Conservation (phyloP, 2,113 vertebrate genomes). For the Procavia capensis region DNA sequence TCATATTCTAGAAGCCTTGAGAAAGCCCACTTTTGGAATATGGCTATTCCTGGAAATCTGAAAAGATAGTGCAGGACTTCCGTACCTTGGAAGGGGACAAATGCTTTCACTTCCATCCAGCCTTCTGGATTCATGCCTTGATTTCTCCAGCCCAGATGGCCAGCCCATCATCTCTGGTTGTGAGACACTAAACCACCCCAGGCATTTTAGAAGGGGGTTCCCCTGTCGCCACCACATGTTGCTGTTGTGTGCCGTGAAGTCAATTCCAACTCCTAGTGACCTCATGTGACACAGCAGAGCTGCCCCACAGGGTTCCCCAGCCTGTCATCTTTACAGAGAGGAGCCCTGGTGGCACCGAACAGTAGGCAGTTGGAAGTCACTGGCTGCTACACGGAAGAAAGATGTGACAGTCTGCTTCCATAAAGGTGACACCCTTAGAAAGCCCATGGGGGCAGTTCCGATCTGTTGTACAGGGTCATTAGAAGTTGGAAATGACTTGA, state of each 20-base stretch:
- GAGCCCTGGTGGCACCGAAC: neutral
- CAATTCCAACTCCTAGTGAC: neutral
- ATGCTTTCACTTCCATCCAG: neutral
- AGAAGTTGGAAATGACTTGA: neutral
- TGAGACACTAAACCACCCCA: neutral
- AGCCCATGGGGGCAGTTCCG: too few relatives aligned
- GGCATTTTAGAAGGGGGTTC: neutral
- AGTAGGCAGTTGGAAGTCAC: too few relatives aligned
- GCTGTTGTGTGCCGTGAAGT: neutral
- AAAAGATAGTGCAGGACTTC: neutral
- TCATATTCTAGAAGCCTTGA: neutral
- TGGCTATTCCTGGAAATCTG: neutral
- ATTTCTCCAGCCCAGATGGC: neutral
- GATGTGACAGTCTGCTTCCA: neutral
- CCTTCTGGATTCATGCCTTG: neutral
- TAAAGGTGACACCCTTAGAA: too few relatives aligned
- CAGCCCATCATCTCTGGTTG: neutral
- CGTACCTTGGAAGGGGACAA: neutral
- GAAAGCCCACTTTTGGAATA: neutral
- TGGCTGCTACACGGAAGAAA: neutral
- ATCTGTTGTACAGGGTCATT: neutral
- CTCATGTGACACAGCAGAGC: neutral
- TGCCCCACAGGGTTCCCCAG: too few relatives aligned
- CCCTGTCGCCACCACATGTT: neutral
- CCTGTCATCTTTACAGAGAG: neutral